These are phyloP conservation scores for Oryzias dopingdopingensis DNA, from an alignment of 2,797 vertebrate species.

Conservation along the genomic window DNA sequence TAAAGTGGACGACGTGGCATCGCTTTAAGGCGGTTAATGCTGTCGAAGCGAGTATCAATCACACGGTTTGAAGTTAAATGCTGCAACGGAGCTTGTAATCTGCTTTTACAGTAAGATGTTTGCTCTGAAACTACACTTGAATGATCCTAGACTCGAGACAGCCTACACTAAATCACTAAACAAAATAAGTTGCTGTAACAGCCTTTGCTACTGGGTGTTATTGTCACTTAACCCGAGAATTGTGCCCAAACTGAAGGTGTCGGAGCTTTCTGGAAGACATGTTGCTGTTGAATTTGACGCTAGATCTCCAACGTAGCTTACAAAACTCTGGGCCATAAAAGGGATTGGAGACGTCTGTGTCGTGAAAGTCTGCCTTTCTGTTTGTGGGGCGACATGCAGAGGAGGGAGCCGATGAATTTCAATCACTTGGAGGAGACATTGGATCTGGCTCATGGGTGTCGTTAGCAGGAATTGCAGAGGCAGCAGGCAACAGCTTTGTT, in stretches of 20 bases:
- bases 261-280: constrained; percentile 9
- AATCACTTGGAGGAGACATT: too few species aligned
- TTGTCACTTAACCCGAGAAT: not conserved
- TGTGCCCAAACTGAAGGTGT: not conserved
- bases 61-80: not conserved
- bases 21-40: not conserved
- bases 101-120: not conserved
- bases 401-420: too few species aligned
- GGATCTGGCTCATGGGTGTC: too few species aligned
- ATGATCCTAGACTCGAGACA: constrained; percentile 11
- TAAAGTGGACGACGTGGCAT: not conserved
- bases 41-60: not conserved
- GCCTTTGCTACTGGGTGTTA: not conserved
- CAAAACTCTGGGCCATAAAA: constrained; percentile 47
- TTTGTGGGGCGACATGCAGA: too few species aligned
- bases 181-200: not conserved
- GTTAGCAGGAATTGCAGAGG: too few species aligned
- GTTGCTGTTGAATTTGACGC: constrained; percentile 40
- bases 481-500: too few species aligned
- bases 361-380: too few species aligned
- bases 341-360: constrained; percentile 13
- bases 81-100: not conserved
- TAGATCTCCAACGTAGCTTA: constrained; percentile 36
- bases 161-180: constrained; percentile 7
- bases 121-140: constrained; percentile 1